Base-by-base conservation (phyloP, 2,113 vertebrate species). In the Paratilapia polleni region DNA sequence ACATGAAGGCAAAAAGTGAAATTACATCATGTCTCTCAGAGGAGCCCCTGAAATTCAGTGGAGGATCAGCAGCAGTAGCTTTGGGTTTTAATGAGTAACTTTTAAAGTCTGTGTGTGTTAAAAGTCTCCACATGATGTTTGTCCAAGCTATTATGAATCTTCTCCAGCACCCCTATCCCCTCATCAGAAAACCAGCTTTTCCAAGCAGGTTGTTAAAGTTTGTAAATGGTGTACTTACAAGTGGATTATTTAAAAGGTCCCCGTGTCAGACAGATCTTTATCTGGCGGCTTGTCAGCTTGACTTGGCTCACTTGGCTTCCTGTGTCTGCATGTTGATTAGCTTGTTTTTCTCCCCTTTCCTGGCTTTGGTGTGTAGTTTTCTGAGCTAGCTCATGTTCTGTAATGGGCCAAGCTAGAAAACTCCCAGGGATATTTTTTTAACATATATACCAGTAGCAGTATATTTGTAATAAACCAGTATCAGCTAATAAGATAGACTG, bases 161-260 rank as follows among this genome's bases (percentile, higher is more conserved):
- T 85, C 38, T 77, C 63, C 64, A 24, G 66, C 61, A 36, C 36
- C 54, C 26, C 24, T 15, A 43, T 31, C 41, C 28, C 58, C 22
- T 59, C 76, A 58, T 83, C 73, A 85, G 70, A 82, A 81, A 78
- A 54, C 57, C 63, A 85, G 76, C 73, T 92, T 86, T 87, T 82
- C 77, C 61, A 22, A 77, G 78, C 66, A 78, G 49, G 77, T 70
- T 92, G 88, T 88, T 91, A 92, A 94, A 91, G 83, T 91, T 91
- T 93, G 88, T 89, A 90, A 94, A 93, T 73, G 82, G 70, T 82
- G 60, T 84, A 88, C 87, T 94, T 93, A 90, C 90, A 91, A 92
- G 92, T 93, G 90, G 95, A 95, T 96, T 94, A 95, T 95, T 93
- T 87, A 76, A 95, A 95, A 94, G 91, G 87, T 87, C 86, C 80